These are phyloP conservation scores for Pseudomyrmex flavicornis DNA, from an alignment of 1,140 invertebrate genomes.

Conservation along the genomic window DNA sequence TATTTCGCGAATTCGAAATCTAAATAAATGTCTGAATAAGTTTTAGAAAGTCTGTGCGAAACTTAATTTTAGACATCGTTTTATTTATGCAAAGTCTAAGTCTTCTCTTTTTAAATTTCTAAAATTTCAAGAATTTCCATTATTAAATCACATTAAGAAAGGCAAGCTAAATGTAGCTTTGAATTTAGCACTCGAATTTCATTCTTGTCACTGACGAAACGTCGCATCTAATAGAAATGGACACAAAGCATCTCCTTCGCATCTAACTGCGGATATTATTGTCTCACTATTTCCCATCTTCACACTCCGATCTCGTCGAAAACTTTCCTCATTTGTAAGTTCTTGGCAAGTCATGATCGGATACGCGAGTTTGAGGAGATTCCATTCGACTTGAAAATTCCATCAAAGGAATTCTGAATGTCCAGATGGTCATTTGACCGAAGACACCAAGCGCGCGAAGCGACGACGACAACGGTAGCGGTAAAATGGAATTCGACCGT, in stretches of 20 bases:
- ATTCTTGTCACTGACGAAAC: constrained; percentile 27
- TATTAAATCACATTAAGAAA: constrained; percentile 34
- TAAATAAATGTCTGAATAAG: constrained; percentile 10
- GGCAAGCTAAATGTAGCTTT: constrained; percentile 28
- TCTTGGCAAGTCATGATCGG: constrained; percentile 19
- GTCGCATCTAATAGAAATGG: constrained; percentile 16
- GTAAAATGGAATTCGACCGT: constrained; percentile 10
- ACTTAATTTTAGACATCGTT: constrained; percentile 19
- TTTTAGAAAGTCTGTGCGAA: not conserved
- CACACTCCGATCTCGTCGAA: not conserved
- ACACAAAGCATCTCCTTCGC: not conserved
- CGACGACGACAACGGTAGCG: not conserved
- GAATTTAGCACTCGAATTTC: constrained; percentile 24
- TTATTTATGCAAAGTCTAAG: not conserved
- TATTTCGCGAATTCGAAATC: not conserved
- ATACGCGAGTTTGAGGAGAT: constrained; percentile 14
- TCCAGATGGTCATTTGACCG: constrained; percentile 33
- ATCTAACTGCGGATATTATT: constrained; percentile 20
- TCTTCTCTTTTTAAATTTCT: not conserved
- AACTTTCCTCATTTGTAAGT: constrained; percentile 49
- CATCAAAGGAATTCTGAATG: constrained; percentile 48
- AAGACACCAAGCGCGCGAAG: not conserved
- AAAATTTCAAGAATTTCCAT: constrained; percentile 6
- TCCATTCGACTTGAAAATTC: constrained; percentile 51
- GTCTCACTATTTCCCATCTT: constrained; percentile 7